Evolutionary conservation across 2,113 vertebrate genomes (phyloP), one percentile per base, ranked within the genome.

Genomic region (Verasper variegatus): DNA sequence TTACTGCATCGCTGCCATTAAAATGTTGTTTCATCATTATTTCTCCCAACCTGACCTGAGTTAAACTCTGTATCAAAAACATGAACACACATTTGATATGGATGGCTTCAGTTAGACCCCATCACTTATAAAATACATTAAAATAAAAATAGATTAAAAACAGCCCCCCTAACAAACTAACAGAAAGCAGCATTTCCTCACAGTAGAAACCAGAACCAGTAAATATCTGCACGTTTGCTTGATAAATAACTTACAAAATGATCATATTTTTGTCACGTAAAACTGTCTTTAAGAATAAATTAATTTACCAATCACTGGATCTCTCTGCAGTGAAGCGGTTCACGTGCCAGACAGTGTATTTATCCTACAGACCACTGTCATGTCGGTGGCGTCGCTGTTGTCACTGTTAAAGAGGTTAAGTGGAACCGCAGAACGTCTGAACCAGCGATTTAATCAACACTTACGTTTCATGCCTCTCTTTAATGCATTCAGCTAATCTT

Each of bases 401-500:
- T 86, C 82, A 74, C 55, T 82, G 85, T 86, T 83, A 86, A 87
- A 84, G 82, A 88, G 83, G 88, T 90, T 90, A 90, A 87, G 81
- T 86, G 85, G 82, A 88, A 89, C 85, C 26, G 73, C 78, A 77
- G 80, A 57, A 61, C 83, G 89, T 73, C 70, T 88, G 67, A 76
- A 82, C 66, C 76, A 81, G 59, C 52, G 74, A 85, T 91, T 87
- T 90, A 87, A 91, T 91, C 85, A 88, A 87, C 85, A 83, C 79
- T 87, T 90, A 90, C 62, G 31, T 90, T 82, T 83, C 82, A 88
- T 88, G 85, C 76, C 63, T 86, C 65, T 35, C 63, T 73, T 77
- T 86, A 85, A 89, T 89, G 71, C 82, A 86, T 83, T 85, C 82
- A 74, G 61, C 73, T 87, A 81, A 91, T 83, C 81, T 85, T 70